phyloP scores from a whole-genome alignment of 2,888 invertebrate genomes.

The Polietes domitor region DNA sequence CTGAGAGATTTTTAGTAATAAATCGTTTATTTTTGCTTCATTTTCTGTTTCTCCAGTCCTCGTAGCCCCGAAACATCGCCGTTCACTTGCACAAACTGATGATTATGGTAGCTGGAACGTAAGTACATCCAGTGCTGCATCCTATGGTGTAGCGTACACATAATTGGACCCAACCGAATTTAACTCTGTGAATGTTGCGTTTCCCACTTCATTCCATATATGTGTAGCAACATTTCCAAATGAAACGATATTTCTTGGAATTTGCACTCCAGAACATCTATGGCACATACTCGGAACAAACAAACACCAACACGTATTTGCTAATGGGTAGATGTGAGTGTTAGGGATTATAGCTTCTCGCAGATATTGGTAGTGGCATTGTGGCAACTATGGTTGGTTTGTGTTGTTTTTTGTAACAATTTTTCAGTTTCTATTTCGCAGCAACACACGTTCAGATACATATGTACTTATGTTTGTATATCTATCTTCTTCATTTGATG shows the following conservation, averaged over 20 bases:
- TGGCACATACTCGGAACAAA: background rate
- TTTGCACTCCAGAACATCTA: too few relatives aligned
- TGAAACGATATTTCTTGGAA: background rate
- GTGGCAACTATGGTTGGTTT: slow-evolving; percentile 49
- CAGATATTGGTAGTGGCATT: slow-evolving; percentile 47
- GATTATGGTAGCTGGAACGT: too few relatives aligned
- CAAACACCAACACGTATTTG: background rate
- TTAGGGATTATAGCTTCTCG: slow-evolving; percentile 26
- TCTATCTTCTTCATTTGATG: background rate
- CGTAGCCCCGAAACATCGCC: too few relatives aligned
- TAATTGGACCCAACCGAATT: too few relatives aligned
- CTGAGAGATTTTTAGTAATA: too few relatives aligned
- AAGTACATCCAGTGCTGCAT: too few relatives aligned
- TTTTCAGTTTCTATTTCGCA: background rate
- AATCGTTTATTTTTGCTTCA: too few relatives aligned
- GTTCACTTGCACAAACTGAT: too few relatives aligned
- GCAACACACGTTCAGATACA: background rate
- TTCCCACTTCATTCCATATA: too few relatives aligned
- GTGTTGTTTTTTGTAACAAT: slow-evolving; percentile 12
- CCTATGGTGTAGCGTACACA: too few relatives aligned
- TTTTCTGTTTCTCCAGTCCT: too few relatives aligned
- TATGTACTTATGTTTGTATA: background rate
- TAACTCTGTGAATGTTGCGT: too few relatives aligned
- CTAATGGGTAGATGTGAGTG: slow-evolving; percentile 15
- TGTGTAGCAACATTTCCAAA: background rate